Base-by-base conservation (phyloP, 2,113 vertebrate species). In the Megalops atlanticus region DNA sequence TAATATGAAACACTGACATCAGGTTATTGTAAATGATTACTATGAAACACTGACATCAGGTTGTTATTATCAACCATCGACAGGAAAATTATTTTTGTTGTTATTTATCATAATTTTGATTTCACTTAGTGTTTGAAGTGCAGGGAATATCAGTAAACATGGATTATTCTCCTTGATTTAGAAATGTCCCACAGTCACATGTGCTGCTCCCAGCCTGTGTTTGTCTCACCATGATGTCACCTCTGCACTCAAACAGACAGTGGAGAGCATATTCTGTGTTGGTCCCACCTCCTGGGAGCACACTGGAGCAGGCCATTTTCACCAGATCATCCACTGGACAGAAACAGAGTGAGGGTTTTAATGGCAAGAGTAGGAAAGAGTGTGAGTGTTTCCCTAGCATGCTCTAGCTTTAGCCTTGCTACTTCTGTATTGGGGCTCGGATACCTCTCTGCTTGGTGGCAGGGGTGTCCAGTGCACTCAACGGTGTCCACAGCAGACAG, bases 241-340 rank as follows among this genome's bases (percentile, higher is more conserved):
- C 96, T 88, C 94, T 94, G 14, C 94, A 94, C 88, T 96, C 94
- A 77, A 95, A 96, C 85, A 97, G 95, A 90, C 94, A 95, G 92
- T 97, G 96, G 84, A 97, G 93, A 83, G 95, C 95, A 40, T 95
- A 95, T 91, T 97, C 96, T 36, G 93, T 92, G 86, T 97, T 97
- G 81, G 94, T 96, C 84, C 96, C 96, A 86, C 96, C 96, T 76
- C 96, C 96, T 69, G 95, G 95, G 84, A 97, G 88, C 0, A 95
- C 94, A 82, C 96, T 96, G 58, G 96, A 97, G 86, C 95, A 96
- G 82, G 96, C 95, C 92, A 96, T 92, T 87, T 95, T 95, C 90
- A 96, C 87, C 84, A 97, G 93, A 85, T 93, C 88, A 81, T 96
- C 95, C 93, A 97, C 96, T 97, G 90, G 85, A 78, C 86, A 78